Evolutionary conservation across 1,140 invertebrate species (phyloP), one percentile per base, ranked within the genome.

Genomic region (Drosophila paulistorum): DNA sequence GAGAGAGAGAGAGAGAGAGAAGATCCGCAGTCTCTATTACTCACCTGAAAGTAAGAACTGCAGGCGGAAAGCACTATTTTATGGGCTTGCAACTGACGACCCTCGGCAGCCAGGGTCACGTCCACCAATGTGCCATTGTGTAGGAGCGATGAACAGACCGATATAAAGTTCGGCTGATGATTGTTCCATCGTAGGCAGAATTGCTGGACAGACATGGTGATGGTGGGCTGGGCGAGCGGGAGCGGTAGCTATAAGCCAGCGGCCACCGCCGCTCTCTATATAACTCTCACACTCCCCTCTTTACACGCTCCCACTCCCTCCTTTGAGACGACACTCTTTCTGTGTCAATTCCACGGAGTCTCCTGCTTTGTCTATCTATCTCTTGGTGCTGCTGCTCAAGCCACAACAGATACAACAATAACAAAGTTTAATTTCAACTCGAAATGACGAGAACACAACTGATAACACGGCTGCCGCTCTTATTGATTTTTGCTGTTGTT

Each of bases 181-280:
- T 97, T 97, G 92, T 97, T 97, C 96, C 97, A 97, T 65, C 96
- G 94, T 70, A 97, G 93, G 92, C 96, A 97, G 92, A 97, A 98
- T 86, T 98, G 96, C 93, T 97, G 96, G 92, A 95, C 94, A 69
- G 95, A 94, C 95, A 96, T 96, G 79, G 42, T 84, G 37, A 39
- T 39, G 37, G 57, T 26, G 14, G 68, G 54, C 35, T 37, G 30
- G 70, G 55, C 59, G 45, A 58, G 20, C 62, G 42, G 61, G 42
- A 45, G 73, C 72, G 68, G 59, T 65, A 51, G 45, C 45, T 51
- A 51, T 51, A 23, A 51, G 68, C 69, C 61, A 66, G 73, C 79
- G 77, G 73, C 66, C 62, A 63, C 65, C 77, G 80, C 65, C 68
- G 66, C 59, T 51, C 58, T 59, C 66, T 58, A 17, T 55, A 54